Evolutionary conservation across 2,797 vertebrate genomes (phyloP).

Genomic region (Clarias laeviceps): DNA sequence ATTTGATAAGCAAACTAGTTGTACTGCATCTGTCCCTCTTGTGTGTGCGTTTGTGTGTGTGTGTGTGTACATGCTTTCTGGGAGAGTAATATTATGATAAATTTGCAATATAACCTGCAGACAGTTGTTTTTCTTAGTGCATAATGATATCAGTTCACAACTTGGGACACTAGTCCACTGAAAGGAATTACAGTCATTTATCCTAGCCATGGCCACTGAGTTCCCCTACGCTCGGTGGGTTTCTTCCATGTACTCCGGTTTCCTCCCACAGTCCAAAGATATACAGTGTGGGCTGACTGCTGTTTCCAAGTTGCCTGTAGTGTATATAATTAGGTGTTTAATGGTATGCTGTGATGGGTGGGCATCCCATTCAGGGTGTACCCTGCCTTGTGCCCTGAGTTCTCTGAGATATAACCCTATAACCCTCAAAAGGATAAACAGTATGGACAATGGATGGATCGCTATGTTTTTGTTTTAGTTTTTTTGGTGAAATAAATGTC

Average conservation of each 20-base stretch:
- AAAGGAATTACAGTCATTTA: not conserved
- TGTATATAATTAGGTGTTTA: too few relatives aligned
- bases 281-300: too few relatives aligned
- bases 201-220: not conserved
- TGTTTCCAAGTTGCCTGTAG: too few relatives aligned
- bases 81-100: not conserved
- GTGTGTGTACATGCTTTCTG: not conserved
- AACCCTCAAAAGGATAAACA: too few relatives aligned
- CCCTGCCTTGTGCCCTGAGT: too few relatives aligned
- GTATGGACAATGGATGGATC: too few relatives aligned
- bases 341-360: too few relatives aligned
- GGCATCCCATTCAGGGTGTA: too few relatives aligned
- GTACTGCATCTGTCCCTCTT: not conserved
- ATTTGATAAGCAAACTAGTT: conserved; percentile 44
- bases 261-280: too few relatives aligned
- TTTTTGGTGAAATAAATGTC: not conserved
- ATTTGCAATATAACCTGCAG: conserved; percentile 5
- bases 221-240: not conserved
- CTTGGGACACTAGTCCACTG: not conserved
- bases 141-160: not conserved
- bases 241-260: too few relatives aligned
- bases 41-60: conserved; percentile 40
- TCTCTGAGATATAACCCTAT: too few relatives aligned
- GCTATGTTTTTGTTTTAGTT: not conserved
- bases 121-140: not conserved